Base-by-base conservation (phyloP, 2,113 vertebrate genomes). In the Cinclus cinclus region DNA sequence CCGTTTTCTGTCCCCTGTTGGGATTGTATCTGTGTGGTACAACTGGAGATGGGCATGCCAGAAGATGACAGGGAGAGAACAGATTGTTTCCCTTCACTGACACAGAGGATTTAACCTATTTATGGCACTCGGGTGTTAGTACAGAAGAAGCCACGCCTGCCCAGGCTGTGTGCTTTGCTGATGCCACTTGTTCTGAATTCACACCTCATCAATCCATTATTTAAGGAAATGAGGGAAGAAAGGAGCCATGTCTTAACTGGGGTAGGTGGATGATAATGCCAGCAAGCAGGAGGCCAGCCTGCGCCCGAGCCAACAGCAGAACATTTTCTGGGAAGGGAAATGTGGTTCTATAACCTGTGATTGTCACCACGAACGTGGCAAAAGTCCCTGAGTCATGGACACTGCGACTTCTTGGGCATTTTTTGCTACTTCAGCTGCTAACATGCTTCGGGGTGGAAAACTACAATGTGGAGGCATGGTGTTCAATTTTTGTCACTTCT, bases 251-350 rank as follows among this genome's bases (percentile, higher is more conserved):
- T 47, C 58, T 76, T 47, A 33, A 52, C 63, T 84, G 69, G 37
- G 3, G 42, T 55, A 28, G 81, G 69, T 47, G 70, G 41, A 10
- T 82, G 88, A 39, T 85, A 90, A 69, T 1, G 24, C 21, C 21
- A 7, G 1, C 9, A 52, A 55, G 64, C 76, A 56, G 41, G 76
- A 55, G 65, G 82, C 52, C 23, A 44, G 6, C 16, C 59, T 35
- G 44, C 0, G 0, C 28, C 15, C 60, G 31, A 58, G 37, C 53
- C 49, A 31, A 44, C 1, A 5, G 49, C 30, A 27, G 1, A 69
- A 8, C 16, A 3, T 49, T 4, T 33, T 17, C 56, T 28, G 28
- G 49, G 44, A 24, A 27, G 44, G 22, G 47, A 14, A 21, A 15
- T 1, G 1, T 16, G 35, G 9, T 55, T 69, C 13, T 47, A 0